Conservation (phyloP, 2,113 vertebrate species). For the Equus quagga region DNA sequence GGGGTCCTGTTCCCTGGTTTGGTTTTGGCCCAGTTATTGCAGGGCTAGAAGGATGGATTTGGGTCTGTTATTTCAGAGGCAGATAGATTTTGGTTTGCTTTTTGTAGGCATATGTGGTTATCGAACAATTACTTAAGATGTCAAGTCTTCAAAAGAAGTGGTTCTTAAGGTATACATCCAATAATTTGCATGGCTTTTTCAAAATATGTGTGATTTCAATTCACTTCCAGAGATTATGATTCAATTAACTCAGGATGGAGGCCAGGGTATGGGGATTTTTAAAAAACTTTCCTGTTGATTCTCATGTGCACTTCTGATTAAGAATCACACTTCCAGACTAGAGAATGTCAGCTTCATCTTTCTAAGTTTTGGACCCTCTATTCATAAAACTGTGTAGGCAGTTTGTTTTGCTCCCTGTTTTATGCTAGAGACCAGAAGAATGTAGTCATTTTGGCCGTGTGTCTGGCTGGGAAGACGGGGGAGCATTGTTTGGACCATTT, state of each 20-base stretch:
- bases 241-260: not conserved
- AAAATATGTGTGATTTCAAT: not conserved
- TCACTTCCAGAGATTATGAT: not conserved
- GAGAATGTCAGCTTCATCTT: not conserved
- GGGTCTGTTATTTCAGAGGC: not conserved
- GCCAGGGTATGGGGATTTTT: not conserved
- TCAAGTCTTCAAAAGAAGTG: not conserved
- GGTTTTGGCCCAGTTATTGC: conserved; percentile 5
- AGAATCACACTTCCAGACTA: not conserved
- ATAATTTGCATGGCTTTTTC: not conserved
- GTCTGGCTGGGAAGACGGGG: not conserved
- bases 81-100: conserved; percentile 21
- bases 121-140: not conserved
- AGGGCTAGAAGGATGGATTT: not conserved
- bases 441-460: not conserved
- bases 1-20: not conserved
- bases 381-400: not conserved
- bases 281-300: conserved; percentile 10
- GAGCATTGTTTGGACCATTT: not conserved
- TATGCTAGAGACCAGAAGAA: not conserved
- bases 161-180: not conserved
- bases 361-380: not conserved
- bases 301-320: not conserved
- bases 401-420: not conserved
- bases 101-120: not conserved